Evolutionary conservation across 2,113 vertebrate genomes (phyloP).

Genomic region (Pterocles orientalis): DNA sequence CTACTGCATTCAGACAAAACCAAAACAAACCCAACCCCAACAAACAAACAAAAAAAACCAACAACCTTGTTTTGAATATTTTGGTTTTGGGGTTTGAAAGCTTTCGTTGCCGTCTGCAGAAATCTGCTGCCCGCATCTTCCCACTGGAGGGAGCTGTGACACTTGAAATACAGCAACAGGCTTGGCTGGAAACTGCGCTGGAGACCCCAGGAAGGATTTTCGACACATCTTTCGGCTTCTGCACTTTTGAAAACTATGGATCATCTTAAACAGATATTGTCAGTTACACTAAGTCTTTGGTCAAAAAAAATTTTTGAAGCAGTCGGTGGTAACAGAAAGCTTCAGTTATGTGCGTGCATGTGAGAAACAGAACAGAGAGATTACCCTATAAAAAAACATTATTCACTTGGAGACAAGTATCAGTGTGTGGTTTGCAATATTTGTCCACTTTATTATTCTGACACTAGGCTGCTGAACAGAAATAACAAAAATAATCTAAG

Average conservation of each 20-base stretch:
- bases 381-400: background rate
- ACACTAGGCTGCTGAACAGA: background rate
- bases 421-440: background rate
- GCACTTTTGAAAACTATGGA: background rate
- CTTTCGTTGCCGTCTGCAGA: background rate
- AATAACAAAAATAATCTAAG: background rate
- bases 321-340: background rate
- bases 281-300: background rate
- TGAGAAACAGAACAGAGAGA: background rate
- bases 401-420: background rate
- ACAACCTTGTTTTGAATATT: background rate
- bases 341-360: accelerated
- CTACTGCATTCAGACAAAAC: background rate
- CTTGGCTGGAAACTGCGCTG: background rate
- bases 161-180: conserved; percentile 31
- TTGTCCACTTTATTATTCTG: background rate
- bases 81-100: background rate
- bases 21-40: too few species aligned
- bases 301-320: background rate
- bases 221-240: background rate
- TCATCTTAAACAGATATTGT: background rate
- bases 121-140: background rate
- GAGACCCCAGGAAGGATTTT: background rate
- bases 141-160: conserved; percentile 64
- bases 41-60: background rate